Evolutionary conservation across 2,113 vertebrate species (phyloP).

Genomic region (Illadopsis cleaveri): DNA sequence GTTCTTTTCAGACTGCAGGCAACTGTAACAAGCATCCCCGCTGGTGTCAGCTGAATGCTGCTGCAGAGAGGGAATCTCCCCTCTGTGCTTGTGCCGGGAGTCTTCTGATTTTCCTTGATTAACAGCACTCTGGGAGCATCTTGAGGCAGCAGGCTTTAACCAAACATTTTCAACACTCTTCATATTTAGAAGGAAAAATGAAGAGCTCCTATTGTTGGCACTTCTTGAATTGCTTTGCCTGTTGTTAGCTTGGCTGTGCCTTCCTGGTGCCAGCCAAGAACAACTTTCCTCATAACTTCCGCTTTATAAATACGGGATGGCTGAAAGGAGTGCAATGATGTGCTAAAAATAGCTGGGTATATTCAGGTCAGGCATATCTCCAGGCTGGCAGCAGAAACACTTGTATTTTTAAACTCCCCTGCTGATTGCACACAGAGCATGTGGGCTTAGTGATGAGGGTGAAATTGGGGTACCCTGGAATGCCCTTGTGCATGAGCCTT

Average conservation of each 20-base stretch:
- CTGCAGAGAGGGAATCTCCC: background rate
- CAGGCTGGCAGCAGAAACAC: background rate
- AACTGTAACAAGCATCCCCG: background rate
- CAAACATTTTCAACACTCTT: background rate
- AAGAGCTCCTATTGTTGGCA: background rate
- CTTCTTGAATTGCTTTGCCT: background rate
- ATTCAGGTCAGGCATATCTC: constrained; percentile 40
- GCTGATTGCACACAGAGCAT: background rate
- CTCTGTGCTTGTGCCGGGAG: background rate
- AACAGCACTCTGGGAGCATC: background rate
- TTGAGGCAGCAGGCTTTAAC: background rate
- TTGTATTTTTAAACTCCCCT: background rate
- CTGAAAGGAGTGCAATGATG: background rate
- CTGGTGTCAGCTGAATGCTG: background rate
- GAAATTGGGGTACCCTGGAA: background rate
- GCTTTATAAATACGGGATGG: background rate
- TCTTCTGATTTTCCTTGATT: background rate
- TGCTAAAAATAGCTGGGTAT: background rate
- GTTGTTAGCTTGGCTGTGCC: background rate
- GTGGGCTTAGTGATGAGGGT: rapidly evolving
- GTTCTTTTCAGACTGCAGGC: background rate
- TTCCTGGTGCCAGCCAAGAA: background rate
- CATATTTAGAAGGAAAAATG: background rate
- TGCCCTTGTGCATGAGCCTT: background rate
- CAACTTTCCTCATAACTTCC: constrained; percentile 38